phyloP scores from a whole-genome alignment of 2,113 vertebrate species.

The Chrysemys picta region DNA sequence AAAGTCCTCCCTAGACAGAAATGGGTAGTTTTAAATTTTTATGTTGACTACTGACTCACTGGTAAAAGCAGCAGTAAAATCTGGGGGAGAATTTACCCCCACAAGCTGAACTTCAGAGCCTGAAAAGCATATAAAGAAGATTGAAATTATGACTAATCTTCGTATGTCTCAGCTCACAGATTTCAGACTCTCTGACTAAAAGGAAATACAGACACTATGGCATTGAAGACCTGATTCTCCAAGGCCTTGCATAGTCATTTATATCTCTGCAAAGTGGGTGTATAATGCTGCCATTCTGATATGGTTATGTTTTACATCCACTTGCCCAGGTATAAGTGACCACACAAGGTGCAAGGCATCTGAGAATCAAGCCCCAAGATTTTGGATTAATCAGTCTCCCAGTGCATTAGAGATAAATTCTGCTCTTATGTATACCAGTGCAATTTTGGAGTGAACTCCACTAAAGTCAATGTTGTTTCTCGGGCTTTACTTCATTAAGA shows the following conservation, averaged over 20 bases:
- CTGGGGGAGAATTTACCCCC: background rate
- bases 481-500: background rate
- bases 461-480: background rate
- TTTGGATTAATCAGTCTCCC: background rate
- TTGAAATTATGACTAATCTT: background rate
- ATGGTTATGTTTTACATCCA: background rate
- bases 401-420: background rate
- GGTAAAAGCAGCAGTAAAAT: background rate
- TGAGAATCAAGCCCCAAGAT: rapidly evolving
- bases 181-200: background rate
- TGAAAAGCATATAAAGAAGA: background rate
- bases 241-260: background rate
- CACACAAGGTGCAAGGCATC: rapidly evolving
- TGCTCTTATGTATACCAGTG: background rate
- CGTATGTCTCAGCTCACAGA: background rate
- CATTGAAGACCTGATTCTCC: background rate
- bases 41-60: background rate
- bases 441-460: background rate
- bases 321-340: background rate
- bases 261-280: background rate
- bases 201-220: background rate
- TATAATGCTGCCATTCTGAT: background rate
- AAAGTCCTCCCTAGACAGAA: background rate
- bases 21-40: conserved; percentile 2
- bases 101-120: background rate